Conservation (phyloP, 2,113 vertebrate species). For the Spizaetus ornatus region DNA sequence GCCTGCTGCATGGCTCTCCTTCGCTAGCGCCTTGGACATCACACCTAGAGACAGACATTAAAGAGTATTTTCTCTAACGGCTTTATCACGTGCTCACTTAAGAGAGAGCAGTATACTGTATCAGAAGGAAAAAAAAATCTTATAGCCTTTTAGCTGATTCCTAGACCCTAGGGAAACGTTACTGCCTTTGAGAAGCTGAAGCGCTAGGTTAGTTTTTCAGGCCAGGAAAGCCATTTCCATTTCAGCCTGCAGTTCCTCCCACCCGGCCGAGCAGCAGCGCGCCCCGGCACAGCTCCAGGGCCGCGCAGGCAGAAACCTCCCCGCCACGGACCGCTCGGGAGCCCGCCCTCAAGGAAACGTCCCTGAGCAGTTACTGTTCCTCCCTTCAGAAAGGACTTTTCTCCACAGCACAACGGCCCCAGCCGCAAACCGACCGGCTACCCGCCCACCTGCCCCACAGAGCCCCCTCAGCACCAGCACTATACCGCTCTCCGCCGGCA, state of each 20-base stretch:
- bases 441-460: no score
- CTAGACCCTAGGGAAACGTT: accelerated
- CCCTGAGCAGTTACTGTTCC: accelerated
- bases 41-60: neutral
- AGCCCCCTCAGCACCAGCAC: accelerated
- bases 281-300: accelerated
- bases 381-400: accelerated
- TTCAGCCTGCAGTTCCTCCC: accelerated
- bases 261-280: neutral
- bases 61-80: accelerated
- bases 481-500: accelerated
- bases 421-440: accelerated
- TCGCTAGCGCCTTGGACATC: neutral
- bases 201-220: accelerated
- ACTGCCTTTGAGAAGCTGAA: accelerated
- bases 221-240: accelerated
- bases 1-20: neutral
- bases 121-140: neutral
- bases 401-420: accelerated
- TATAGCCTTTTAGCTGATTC: accelerated
- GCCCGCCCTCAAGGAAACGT: accelerated
- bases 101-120: accelerated
- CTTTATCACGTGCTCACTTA: accelerated
- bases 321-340: accelerated
- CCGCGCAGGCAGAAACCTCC: neutral